Evolutionary conservation across 1,140 invertebrate species (phyloP), one percentile per base, ranked within the genome.

Genomic region (Ostrea denselamellosa): DNA sequence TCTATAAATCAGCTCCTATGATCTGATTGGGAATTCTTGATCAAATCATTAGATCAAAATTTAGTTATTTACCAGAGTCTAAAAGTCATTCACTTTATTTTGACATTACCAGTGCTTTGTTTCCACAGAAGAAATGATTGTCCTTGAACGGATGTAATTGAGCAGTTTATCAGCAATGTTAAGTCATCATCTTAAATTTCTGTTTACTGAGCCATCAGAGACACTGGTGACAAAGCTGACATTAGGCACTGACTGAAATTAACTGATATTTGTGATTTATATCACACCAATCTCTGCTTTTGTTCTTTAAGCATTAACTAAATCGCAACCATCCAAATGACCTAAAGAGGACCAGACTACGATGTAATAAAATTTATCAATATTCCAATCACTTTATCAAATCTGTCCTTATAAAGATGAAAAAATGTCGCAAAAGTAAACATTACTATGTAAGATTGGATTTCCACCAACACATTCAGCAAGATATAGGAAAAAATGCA

Each of bases 91-190:
- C 22, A 77, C 25, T 77, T 77, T 34, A 77, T 77, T 77, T 34
- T 4, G 68, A 34, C 25, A 77, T 34, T 77, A 7, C 22, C 28
- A 28, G 34, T 44, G 34, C 34, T 77, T 25, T 14, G 14, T 25
- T 77, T 77, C 28, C 9, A 77, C 68, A 10, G 14, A 77, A 34
- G 68, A 77, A 77, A 12, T 28, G 68, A 22, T 77, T 34, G 68
- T 25, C 68, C 68, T 77, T 77, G 68, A 77, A 77, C 28, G 25
- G 28, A 1, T 77, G 25, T 77, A 77, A 77, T 77, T 77, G 68
- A 77, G 68, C 68, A 34, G 68, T 25, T 77, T 77, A 77, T 77
- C 68, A 77, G 68, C 25, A 25, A 77, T 34, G 68, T 77, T 77
- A 77, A 77, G 68, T 77, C 68, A 77, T 77, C 68, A 28, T 77